Percentiles rank a stretch among this genome's conserved stretches.
phyloP scores from a whole-genome alignment of 1,140 invertebrate genomes.

The Maniola jurtina region DNA sequence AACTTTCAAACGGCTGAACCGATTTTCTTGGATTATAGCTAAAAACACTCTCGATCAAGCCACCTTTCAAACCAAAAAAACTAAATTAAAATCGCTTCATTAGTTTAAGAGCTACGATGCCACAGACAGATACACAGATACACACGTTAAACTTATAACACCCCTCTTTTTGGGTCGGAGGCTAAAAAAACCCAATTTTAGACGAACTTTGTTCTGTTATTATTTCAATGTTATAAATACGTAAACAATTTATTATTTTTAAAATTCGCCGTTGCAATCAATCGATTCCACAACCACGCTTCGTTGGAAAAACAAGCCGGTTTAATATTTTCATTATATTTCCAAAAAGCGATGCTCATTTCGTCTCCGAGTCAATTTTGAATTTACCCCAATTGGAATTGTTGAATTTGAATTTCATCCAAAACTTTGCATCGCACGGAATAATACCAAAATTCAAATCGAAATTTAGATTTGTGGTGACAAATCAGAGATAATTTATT shows the following conservation, averaged over 20 bases:
- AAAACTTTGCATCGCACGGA: conserved; percentile 19
- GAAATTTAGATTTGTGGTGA: conserved; percentile 24
- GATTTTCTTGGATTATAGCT: too few species aligned
- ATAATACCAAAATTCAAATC: conserved; percentile 24
- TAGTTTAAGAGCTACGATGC: too few species aligned
- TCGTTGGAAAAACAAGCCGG: not conserved
- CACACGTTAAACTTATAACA: too few species aligned
- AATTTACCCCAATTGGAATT: conserved; percentile 7
- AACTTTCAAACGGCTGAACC: too few species aligned
- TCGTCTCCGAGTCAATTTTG: not conserved
- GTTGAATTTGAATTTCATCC: not conserved
- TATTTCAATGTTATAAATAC: too few species aligned
- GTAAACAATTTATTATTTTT: not conserved
- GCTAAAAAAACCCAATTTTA: too few species aligned
- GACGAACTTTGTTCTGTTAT: too few species aligned
- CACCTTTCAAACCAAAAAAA: too few species aligned
- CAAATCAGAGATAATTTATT: conserved; percentile 28
- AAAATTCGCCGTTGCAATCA: not conserved
- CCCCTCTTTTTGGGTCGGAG: too few species aligned
- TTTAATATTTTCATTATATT: conserved; percentile 3
- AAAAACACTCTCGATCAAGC: too few species aligned
- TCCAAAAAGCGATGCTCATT: not conserved
- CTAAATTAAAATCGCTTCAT: too few species aligned
- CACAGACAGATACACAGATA: too few species aligned
- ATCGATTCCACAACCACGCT: not conserved